Conservation (phyloP, 2,113 vertebrate species). For the Astatotilapia flaviijosephi region DNA sequence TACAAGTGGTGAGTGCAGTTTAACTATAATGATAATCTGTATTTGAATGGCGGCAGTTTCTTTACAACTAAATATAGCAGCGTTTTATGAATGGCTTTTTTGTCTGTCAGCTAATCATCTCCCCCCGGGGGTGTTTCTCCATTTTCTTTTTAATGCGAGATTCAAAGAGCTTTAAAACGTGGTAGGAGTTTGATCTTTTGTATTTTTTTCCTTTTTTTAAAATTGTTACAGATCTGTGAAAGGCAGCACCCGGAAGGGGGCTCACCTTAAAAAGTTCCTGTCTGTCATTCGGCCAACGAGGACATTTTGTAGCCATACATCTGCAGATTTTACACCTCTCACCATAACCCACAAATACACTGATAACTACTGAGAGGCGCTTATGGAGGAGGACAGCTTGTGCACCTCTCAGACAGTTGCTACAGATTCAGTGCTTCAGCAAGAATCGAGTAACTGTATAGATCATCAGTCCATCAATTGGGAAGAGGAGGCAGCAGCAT, state of each 20-base stretch:
- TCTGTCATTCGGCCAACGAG: not conserved
- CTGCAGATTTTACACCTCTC: not conserved
- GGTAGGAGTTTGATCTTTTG: not conserved
- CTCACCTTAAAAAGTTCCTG: not conserved
- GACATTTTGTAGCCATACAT: not conserved
- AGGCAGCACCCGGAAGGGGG: not conserved
- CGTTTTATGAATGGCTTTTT: slow-evolving; percentile 10
- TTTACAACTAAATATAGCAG: not conserved
- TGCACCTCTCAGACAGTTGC: slow-evolving; percentile 3
- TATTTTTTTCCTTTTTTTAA: not conserved
- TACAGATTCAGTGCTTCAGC: not conserved
- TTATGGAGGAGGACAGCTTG: slow-evolving; percentile 55
- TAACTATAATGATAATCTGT: not conserved
- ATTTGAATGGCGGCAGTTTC: not conserved
- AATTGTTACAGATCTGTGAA: slow-evolving; percentile 15
- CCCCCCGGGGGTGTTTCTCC: not conserved
- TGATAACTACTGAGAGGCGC: not conserved
- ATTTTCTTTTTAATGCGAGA: not conserved
- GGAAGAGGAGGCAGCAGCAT: not conserved
- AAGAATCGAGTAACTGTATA: not conserved
- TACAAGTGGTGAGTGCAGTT: slow-evolving; percentile 5
- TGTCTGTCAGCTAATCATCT: not conserved
- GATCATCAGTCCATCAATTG: slow-evolving; percentile 17
- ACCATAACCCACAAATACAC: not conserved
- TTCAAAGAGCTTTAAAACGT: not conserved